Conservation (phyloP, 2,888 invertebrate species). For the Polydrusus tereticollis region DNA sequence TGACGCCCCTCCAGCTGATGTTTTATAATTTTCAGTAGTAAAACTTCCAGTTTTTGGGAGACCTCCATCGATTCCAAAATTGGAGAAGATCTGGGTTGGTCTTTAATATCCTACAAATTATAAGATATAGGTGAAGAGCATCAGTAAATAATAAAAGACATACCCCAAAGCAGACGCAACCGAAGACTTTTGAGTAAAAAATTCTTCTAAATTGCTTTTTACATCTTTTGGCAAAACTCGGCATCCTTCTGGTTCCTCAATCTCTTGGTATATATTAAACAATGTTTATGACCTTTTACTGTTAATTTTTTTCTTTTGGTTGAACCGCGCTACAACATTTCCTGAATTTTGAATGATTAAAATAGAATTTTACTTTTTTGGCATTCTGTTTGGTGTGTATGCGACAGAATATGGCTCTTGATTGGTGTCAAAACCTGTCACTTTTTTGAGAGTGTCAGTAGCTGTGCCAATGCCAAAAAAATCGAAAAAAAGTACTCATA, state of each 20-base stretch:
- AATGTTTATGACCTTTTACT: too few relatives aligned
- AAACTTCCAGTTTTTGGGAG: slow-evolving; percentile 14
- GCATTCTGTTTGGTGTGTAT: too few relatives aligned
- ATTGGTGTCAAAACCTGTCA: too few relatives aligned
- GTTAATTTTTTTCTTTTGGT: too few relatives aligned
- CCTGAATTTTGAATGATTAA: too few relatives aligned
- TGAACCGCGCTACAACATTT: too few relatives aligned
- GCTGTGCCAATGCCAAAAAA: slow-evolving; percentile 20
- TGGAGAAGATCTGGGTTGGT: background rate
- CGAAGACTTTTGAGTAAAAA: background rate
- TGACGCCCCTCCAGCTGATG: slow-evolving; percentile 16
- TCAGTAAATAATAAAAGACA: background rate
- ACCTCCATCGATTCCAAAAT: background rate
- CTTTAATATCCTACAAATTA: background rate
- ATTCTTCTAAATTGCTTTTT: slow-evolving; percentile 1
- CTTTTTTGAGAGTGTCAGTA: background rate
- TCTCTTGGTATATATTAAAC: too few relatives aligned
- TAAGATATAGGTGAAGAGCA: too few relatives aligned
- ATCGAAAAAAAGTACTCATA: slow-evolving; percentile 12
- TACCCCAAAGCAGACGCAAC: slow-evolving; percentile 16
- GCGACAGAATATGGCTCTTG: too few relatives aligned
- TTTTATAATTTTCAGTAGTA: slow-evolving; percentile 14
- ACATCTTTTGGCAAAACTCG: slow-evolving; percentile 16
- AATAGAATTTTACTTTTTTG: too few relatives aligned
- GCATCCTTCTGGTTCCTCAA: too few relatives aligned